Percentiles rank a stretch among this genome's conserved stretches.
Conservation (phyloP, 2,797 vertebrate species). For the Cuniculus paca region DNA sequence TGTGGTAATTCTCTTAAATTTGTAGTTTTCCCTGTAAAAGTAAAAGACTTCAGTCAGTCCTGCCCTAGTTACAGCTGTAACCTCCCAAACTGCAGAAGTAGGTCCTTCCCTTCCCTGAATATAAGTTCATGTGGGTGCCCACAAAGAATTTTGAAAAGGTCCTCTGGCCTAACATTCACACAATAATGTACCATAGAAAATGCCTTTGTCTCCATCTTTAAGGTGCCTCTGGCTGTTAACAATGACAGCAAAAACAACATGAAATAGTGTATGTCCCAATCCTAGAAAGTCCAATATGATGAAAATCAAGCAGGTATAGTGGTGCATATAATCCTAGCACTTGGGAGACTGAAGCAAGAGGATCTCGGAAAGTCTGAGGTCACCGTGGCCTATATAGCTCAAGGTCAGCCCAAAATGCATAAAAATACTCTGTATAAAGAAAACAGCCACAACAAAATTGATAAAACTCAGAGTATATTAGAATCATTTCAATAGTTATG, state of each 20-base stretch:
- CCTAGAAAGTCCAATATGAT: conserved; percentile 16
- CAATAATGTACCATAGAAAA: not conserved
- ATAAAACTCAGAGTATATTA: conserved; percentile 33
- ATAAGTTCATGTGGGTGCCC: not conserved
- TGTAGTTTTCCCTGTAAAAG: not conserved
- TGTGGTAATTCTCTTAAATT: not conserved
- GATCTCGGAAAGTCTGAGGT: not conserved
- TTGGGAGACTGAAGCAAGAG: not conserved
- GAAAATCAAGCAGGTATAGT: not conserved
- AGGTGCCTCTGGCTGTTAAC: not conserved
- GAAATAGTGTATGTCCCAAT: not conserved
- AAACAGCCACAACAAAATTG: not conserved
- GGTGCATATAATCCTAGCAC: not conserved
- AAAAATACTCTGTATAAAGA: not conserved
- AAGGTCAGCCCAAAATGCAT: not conserved
- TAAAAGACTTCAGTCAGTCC: not conserved
- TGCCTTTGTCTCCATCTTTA: not conserved
- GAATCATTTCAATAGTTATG: conserved; percentile 31
- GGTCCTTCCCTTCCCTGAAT: not conserved
- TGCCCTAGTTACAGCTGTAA: not conserved
- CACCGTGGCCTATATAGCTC: not conserved
- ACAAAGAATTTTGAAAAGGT: not conserved
- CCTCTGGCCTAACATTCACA: not conserved
- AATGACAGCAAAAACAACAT: not conserved
- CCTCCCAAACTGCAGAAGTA: not conserved